Base-by-base conservation (phyloP, 2,797 vertebrate genomes). In the Limosa lapponica region DNA sequence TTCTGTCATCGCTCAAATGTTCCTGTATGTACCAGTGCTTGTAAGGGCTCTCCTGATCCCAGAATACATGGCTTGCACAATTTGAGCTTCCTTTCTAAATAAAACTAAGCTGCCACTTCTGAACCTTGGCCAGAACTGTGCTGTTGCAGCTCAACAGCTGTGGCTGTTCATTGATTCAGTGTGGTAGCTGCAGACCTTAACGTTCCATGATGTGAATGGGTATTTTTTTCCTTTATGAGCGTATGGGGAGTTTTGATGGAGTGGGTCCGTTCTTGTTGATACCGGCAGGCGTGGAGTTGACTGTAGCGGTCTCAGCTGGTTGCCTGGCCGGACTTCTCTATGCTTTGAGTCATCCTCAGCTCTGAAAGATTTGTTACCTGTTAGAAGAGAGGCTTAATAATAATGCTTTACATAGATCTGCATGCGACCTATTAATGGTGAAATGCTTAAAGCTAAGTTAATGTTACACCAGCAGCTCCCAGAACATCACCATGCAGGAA, bases 101-200 rank as follows among this genome's bases (percentile, higher is more conserved):
- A 64, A 78, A 89, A 4, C 74, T 22, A 4, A 65, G 83, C 81
- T 91, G 89, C 74, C 55, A 6, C 32, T 78, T 49, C 8, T 34
- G 95, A 89, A 24, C 46, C 74, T 43, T 55, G 43, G 78, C 54
- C 95, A 84, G 88, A 32, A 32, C 73, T 48, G 58, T 75, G 85
- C 87, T 55, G 64, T 27, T 79, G 91, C 79, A n/a, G 66, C 66
- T 54, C 28, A 4, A 1, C 77, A 69, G 89, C 90, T 79, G 85
- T 7, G 62, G n/a, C 34, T 58, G 77, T 37, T 88, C 71, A 11
- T 44, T 32, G 80, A 61, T 39, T 36, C 16, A 1, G 1, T 0
- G 1, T 24, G 41, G 61, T 54, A 52, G 72, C 71, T 64, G 48
- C 52, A 36, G 84, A 34, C 71, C 49, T 34, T n/a, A 1, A 1